Evolutionary conservation across 2,888 invertebrate genomes (phyloP), one percentile per base, ranked within the genome.

Genomic region (Xylota segnis): DNA sequence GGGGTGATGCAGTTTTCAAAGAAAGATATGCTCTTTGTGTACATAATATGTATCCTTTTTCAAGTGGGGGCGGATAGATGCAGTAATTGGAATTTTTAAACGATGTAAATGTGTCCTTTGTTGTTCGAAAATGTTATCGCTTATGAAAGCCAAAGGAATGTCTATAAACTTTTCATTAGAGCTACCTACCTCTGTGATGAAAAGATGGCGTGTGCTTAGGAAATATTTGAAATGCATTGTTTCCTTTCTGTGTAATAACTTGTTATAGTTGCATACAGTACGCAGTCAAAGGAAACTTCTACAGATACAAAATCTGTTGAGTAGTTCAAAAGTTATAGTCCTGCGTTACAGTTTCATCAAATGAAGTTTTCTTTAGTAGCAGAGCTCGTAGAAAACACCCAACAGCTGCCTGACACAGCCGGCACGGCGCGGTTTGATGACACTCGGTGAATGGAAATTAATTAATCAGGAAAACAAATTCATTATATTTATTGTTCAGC

Each of bases 101-200:
- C 66, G 59, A 37, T 78, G 59, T 23, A 58, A 83, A 54, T 59
- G 66, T 74, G 66, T 83, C 59, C 66, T 83, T 78, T 83, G 83
- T 72, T 27, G 37, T 10, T 18, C 6, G 7, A 45, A 58, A 71
- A 65, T 77, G 52, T 54, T 66, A 52, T 83, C 66, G 61, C 34
- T 77, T 66, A 43, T 40, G 32, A 58, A 34, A 37, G 32, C 40
- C 54, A 83, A 65, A 68, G 59, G 72, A 61, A 75, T 54, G 59
- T 43, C n/a, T n/a, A 29, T 34, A 58, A 45, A 14, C 18, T 70
- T 76, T 71, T 76, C 68, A 52, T 43, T 14, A 45, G n/a, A n/a
- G n/a, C n/a, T 52, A 63, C 14, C 18, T 18, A 54, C 40, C 65
- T 63, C 71, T 77, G 58, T 65, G 6, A 52, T 65, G 6, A 52